Evolutionary conservation across 2,888 invertebrate genomes (phyloP), one percentile per base, ranked within the genome.

Genomic region (Chymomyza amoena): DNA sequence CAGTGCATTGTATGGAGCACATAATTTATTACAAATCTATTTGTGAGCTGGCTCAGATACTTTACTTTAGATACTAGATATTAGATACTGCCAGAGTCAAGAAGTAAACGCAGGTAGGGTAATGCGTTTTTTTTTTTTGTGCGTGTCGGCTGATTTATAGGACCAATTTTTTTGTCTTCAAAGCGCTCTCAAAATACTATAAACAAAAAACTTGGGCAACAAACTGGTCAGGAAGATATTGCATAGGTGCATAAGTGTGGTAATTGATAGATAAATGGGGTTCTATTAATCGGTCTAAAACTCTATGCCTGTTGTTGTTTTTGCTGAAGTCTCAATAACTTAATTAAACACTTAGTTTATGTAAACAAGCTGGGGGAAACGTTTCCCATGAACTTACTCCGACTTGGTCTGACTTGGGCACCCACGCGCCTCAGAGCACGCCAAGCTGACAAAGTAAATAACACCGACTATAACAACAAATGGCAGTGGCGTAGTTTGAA

Each of bases 21-120:
- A 83, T 80, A 85, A 83, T 83, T 83, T 83, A 83, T 83, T 82
- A 83, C 83, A 85, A 83, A 87, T 83, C 83, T 86, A 83, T 84
- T 84, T 78, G 65, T 28, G 69, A 54, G 18, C 66, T 57, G 59
- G 54, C 32, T 20, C 10, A 54, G 54, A 45, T 45, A 45, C 39
- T 45, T 45, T 45, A 45, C 39, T 45, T 45, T 45, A 69, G 61
- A 61, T 15, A 10, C 18, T 28, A 32, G 60, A 25, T 56, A 52
- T 20, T 50, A 60, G 32, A 32, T 32, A 32, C 32, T 32, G 32
- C 32, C 32, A 6, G 36, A 32, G 54, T 54, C 18, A 9, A 54
- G 54, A 54, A 20, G 54, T 18, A 15, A 13, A 52, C n/a, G n/a
- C 9, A 54, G 16, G 28, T 20, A 61, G 4, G 36, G 51, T n/a